Base-by-base conservation (phyloP, 2,888 invertebrate genomes). In the Parelbella ahira region DNA sequence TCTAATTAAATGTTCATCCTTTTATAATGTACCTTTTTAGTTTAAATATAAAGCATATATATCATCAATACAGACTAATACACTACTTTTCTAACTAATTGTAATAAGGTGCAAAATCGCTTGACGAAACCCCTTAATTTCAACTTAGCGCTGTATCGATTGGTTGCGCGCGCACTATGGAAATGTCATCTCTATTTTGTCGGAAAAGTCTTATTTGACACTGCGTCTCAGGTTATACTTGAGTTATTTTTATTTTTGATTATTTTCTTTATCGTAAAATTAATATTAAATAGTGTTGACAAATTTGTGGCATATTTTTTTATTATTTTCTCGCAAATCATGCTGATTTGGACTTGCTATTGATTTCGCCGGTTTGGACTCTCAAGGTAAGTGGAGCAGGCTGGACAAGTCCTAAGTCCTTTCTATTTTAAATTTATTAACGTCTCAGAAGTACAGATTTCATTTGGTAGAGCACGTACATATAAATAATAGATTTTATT, bases 121-220 rank as follows among this genome's bases (percentile, higher is more conserved):
- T 5, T 36, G 7, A 5, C 15, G 9, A 5, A 25, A 10, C 21
- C 60, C 24, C 42, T 19, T 56, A 58, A 34, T 21, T 53, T 44
- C 32, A 43, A 24, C 42, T 34, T 39, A 38, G 38, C 15, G 30
- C 32, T 34, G 36, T 51, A 83, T 80, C 64, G 82, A 83, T 76
- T 64, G 38, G 19, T 5, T 83, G 84, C 84, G 84, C 83, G 84
- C 84, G 84, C 84, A 82, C 25, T 19, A 18, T 10, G 23, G 56
- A 52, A 51, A 56, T 71, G 76, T 67, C 73, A 68, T 45, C 51
- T 54, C 44, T 54, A n/a, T n/a, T n/a, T 56, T 52, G 49, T 64
- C 58, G 60, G 64, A 69, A 74, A 71, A 77, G 70, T 56, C 61
- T 59, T 53, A 52, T 45, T 51, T 63, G 63, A 51, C 51, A 52